phyloP scores from a whole-genome alignment of 2,888 invertebrate genomes.

The Oscheius sp. region DNA sequence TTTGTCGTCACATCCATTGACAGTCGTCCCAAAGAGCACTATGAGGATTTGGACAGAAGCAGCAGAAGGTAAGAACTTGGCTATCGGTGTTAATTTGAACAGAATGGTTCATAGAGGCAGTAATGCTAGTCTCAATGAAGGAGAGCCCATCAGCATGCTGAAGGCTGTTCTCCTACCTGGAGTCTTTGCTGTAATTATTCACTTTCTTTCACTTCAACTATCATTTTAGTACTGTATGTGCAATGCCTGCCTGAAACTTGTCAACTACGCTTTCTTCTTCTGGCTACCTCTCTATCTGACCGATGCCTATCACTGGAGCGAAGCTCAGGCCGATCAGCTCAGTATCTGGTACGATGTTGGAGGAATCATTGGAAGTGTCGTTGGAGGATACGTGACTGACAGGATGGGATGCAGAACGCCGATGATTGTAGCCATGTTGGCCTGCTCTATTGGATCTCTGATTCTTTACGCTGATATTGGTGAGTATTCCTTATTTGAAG shows the following conservation, averaged over 20 bases:
- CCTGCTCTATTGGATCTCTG: conserved; percentile 64
- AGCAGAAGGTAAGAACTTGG: conserved; percentile 7
- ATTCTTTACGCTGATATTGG: conserved; percentile 64
- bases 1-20: conserved; percentile 67
- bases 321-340: conserved; percentile 74
- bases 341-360: conserved; percentile 77
- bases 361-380: conserved; percentile 75
- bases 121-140: conserved; percentile 22
- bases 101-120: conserved; percentile 40
- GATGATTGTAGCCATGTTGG: conserved; percentile 68
- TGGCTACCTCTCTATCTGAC: conserved; percentile 77
- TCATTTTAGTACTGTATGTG: conserved; percentile 76
- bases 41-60: conserved; percentile 57
- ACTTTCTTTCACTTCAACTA: not conserved
- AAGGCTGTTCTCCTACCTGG: conserved; percentile 69
- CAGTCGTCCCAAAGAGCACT: conserved; percentile 73
- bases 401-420: conserved; percentile 69
- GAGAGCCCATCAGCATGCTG: conserved; percentile 63
- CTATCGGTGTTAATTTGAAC: conserved; percentile 7
- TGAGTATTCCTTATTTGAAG: conserved; percentile 8
- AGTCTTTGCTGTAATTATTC: conserved; percentile 62
- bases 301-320: conserved; percentile 63
- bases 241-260: conserved; percentile 77
- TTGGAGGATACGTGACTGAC: conserved; percentile 71
- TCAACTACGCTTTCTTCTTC: conserved; percentile 78